Conservation (phyloP, 2,797 vertebrate genomes). For the Neomorphus geoffroyi region DNA sequence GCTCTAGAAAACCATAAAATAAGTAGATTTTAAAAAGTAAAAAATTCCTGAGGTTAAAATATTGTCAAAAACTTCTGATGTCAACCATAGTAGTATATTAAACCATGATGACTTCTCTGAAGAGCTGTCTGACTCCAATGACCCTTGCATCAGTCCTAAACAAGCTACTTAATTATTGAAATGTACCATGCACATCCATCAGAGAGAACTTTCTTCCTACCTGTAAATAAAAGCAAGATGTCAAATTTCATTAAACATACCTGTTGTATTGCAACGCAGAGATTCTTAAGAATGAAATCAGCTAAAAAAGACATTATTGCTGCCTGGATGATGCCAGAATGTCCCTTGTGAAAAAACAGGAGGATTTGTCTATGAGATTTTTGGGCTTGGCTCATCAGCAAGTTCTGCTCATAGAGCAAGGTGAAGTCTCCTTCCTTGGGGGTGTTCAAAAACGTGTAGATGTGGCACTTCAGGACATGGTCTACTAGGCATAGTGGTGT, state of each 20-base stretch:
- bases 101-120: neutral
- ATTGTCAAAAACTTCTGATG: neutral
- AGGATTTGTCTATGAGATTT: neutral
- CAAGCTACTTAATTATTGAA: neutral
- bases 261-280: neutral
- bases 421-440: too few relatives aligned
- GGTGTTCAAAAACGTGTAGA: too few relatives aligned
- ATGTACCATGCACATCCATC: neutral
- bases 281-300: neutral
- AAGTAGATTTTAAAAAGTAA: neutral
- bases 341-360: neutral
- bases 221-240: neutral
- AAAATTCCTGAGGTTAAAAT: neutral
- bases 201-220: neutral
- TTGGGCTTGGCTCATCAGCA: neutral
- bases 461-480: too few relatives aligned
- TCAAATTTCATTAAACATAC: neutral
- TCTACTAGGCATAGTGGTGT: too few relatives aligned
- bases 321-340: neutral
- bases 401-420: neutral
- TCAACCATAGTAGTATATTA: neutral
- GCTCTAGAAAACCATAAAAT: neutral
- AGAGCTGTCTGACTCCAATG: neutral
- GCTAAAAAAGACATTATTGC: neutral
- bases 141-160: neutral